Base-by-base conservation (phyloP, 1,140 invertebrate species). In the Leptinotarsa lineolata region DNA sequence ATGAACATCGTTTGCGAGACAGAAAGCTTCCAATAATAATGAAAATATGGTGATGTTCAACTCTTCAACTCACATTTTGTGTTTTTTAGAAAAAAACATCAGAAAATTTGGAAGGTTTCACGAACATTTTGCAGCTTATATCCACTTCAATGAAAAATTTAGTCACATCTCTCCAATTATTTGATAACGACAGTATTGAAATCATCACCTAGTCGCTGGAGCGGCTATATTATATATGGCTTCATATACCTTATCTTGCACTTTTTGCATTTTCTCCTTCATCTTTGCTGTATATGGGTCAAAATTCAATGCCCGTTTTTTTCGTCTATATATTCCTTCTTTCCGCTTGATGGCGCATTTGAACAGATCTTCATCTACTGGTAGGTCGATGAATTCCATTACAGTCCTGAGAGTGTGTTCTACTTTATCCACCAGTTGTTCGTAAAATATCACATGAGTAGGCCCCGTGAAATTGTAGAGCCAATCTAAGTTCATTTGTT, bases 241-340 rank as follows among this genome's bases (percentile, higher is more conserved):
- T 2, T 84, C 81, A 72, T 87, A 86, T 5, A 91, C 87, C 65
- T 83, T 83, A 16, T 85, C 81, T 39, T 86, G 81, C 3, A 86
- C 87, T 4, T 80, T 78, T 45, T 87, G 81, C 3, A 90, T 73
- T 13, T 83, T 82, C 2, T 80, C 79, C 72, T 89, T 88, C 90
- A 92, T 91, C 2, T 87, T 83, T 0, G 82, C 79, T 2, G 88
- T 90, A 80, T 89, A 93, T 0, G 91, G 91, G 79, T 93, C 91
- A 76, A 93, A 92, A 76, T 87, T 88, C 20, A 90, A 76, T 8
- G 88, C 83, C 18, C 91, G 88, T 79, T 89, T 90, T 73, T 88
- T 89, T 6, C 92, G 84, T 72, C 90, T 84, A 78, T 92, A 93
- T 68, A 93, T 92, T 4, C 92, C 92, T 81, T 93, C 92, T 77